phyloP scores from a whole-genome alignment of 2,797 vertebrate species.

The Hyperoplus immaculatus region DNA sequence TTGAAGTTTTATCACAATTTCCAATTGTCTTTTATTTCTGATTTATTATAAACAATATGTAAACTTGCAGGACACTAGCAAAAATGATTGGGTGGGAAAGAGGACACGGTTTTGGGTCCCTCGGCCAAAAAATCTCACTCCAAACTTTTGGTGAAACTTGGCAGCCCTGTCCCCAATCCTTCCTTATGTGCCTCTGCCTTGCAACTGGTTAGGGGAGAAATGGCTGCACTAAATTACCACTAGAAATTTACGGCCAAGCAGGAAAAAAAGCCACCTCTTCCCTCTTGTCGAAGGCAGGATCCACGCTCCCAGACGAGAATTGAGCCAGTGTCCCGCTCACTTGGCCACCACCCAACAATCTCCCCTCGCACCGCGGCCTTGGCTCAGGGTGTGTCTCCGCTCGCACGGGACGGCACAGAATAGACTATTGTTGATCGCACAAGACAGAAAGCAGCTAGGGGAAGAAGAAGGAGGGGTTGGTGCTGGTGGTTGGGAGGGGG shows the following conservation, averaged over 20 bases:
- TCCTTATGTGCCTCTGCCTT: not conserved
- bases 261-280: slow-evolving; percentile 52
- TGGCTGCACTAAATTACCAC: slow-evolving; percentile 9
- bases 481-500: slow-evolving; percentile 21
- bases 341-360: slow-evolving; percentile 71
- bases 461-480: slow-evolving; percentile 43
- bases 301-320: slow-evolving; percentile 78
- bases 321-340: slow-evolving; percentile 72
- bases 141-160: too few relatives aligned
- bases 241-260: slow-evolving; percentile 31
- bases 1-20: too few relatives aligned
- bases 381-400: slow-evolving; percentile 79
- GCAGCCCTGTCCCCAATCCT: not conserved
- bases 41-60: too few relatives aligned
- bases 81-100: too few relatives aligned
- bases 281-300: slow-evolving; percentile 40
- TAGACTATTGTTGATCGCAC: slow-evolving; percentile 83
- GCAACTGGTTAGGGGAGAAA: not conserved
- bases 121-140: too few relatives aligned
- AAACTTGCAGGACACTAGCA: too few relatives aligned
- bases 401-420: slow-evolving; percentile 83
- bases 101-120: too few relatives aligned
- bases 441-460: slow-evolving; percentile 74
- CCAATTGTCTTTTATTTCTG: too few relatives aligned
- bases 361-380: slow-evolving; percentile 77